Conservation (phyloP, 2,113 vertebrate species). For the Cephalophus harveyi region DNA sequence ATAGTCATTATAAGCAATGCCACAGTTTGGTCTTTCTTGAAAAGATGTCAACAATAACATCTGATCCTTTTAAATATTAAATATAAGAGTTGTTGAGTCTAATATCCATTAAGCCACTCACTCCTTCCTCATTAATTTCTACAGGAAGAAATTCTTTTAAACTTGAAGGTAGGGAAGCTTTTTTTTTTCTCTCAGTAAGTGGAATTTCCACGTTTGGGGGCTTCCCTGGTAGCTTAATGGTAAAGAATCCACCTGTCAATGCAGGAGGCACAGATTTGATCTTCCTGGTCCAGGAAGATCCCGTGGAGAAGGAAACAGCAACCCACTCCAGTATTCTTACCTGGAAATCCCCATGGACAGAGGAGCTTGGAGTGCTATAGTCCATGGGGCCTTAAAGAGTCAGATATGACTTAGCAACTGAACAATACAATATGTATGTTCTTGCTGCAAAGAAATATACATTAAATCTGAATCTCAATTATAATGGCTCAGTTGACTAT, state of each 20-base stretch:
- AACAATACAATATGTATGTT: not conserved
- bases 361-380: not conserved
- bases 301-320: not conserved
- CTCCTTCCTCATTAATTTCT: not conserved
- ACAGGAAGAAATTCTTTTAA: not conserved
- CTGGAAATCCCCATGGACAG: not conserved
- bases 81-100: not conserved
- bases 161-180: not conserved
- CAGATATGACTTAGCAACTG: not conserved
- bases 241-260: not conserved
- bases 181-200: not conserved
- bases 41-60: not conserved
- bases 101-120: not conserved
- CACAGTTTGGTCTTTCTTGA: not conserved
- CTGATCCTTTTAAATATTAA: not conserved
- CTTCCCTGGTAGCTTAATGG: not conserved
- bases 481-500: not conserved
- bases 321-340: not conserved
- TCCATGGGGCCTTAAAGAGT: not conserved
- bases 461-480: not conserved
- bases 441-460: not conserved
- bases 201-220: not conserved
- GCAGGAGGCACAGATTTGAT: not conserved
- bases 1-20: not conserved
- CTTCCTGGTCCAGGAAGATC: not conserved